A percentile compares a stretch with the other conserved stretches of the same genome.
These are phyloP conservation scores for Alsophila aescularia DNA, from an alignment of 2,888 invertebrate species.

Conservation along the genomic window DNA sequence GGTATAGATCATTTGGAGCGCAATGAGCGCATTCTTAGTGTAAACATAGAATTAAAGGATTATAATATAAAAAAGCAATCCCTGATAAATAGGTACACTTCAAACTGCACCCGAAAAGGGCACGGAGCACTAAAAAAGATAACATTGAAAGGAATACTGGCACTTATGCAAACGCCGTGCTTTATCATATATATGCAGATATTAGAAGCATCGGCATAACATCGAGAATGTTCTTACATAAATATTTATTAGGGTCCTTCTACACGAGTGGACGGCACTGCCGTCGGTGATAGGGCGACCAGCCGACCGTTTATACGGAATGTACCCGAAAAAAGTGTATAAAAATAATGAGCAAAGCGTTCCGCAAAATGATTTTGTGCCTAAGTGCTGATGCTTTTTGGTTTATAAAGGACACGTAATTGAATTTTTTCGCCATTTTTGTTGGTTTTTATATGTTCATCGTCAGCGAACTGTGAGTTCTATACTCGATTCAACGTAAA, in stretches of 20 bases:
- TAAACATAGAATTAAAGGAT: no score
- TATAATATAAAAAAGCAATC: no score
- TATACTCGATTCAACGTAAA: no score
- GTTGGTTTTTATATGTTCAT: neutral
- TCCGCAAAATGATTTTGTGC: conserved; percentile 18
- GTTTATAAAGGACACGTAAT: conserved; percentile 25
- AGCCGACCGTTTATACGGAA: conserved; percentile 20
- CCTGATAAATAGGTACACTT: no score
- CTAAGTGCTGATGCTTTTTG: conserved; percentile 20
- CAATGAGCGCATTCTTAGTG: no score
- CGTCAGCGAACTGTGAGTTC: no score
- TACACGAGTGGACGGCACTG: conserved; percentile 51
- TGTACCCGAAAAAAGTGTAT: conserved; percentile 4
- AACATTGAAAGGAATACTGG: conserved; percentile 20
- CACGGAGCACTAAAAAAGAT: conserved; percentile 13
- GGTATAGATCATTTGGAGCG: no score
- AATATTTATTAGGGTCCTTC: conserved; percentile 73
- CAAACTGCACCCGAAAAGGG: conserved; percentile 1
- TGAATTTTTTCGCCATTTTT: conserved; percentile 24
- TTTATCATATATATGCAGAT: conserved; percentile 39
- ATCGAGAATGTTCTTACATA: conserved; percentile 63
- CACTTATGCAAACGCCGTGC: conserved; percentile 34
- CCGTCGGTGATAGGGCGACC: conserved; percentile 41
- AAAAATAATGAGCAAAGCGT: conserved; percentile 6
- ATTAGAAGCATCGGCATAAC: conserved; percentile 44